A percentile compares a stretch with the other conserved stretches of the same genome.
These are phyloP conservation scores for Aurelia aurita DNA, from an alignment of 30 jellyfish, hydroid and myxozoan species.

Conservation along the genomic window DNA sequence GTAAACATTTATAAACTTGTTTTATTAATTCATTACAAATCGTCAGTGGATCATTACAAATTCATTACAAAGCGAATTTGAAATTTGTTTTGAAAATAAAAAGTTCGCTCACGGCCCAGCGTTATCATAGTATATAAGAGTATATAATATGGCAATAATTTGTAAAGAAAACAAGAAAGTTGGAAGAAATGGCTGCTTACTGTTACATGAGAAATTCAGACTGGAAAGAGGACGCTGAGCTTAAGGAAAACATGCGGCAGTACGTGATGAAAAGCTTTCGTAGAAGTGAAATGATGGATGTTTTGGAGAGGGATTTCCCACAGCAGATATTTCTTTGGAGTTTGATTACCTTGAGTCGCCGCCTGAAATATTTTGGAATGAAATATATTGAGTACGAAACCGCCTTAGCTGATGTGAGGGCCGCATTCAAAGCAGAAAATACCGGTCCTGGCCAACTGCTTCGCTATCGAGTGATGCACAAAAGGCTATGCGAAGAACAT, in stretches of 20 bases:
- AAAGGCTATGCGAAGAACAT: conserved; percentile 17
- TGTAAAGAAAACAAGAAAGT: too few species aligned
- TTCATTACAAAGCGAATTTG: too few species aligned
- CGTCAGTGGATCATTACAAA: too few species aligned
- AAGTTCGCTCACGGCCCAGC: too few species aligned
- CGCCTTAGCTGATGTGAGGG: conserved; percentile 24
- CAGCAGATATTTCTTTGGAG: conserved; percentile 45
- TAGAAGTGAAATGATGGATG: neutral
- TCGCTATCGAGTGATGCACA: conserved; percentile 44
- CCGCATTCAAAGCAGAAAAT: conserved; percentile 26
- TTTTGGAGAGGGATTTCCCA: conserved; percentile 14
- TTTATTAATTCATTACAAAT: too few species aligned
- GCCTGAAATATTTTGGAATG: conserved; percentile 17
- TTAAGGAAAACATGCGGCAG: neutral
- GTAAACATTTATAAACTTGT: too few species aligned
- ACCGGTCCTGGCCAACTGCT: conserved; percentile 49
- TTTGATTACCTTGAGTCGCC: conserved; percentile 2
- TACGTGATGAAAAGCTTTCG: neutral
- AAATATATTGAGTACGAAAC: neutral
- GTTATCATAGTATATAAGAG: too few species aligned
- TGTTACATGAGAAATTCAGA: neutral
- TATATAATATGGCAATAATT: too few species aligned
- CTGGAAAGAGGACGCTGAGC: conserved; percentile 29
- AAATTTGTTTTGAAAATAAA: too few species aligned
- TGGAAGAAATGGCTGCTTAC: too few species aligned